Evolutionary conservation across 2,888 invertebrate genomes (phyloP), one percentile per base, ranked within the genome.

Genomic region (Cistogaster globosa): DNA sequence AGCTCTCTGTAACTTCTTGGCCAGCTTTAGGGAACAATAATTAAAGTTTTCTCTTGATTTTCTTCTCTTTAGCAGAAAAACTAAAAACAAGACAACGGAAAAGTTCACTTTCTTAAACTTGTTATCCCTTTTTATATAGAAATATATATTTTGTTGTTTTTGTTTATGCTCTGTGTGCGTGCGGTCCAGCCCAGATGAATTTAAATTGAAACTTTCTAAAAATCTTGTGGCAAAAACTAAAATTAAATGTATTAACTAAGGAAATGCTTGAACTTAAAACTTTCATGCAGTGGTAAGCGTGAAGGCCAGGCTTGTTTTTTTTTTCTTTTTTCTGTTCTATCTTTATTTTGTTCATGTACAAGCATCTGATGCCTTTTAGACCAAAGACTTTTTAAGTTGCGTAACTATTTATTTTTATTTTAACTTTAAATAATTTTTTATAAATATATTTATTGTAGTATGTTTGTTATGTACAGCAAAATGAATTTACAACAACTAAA

Each of bases 121-220:
- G 53, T 51, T 11, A 32, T 20, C 9, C 32, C n/a, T 8, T 18
- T 63, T 14, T 36, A 16, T n/a, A 2, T 4, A 4, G 1, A 26
- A 2, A 26, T 26, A 26, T 26, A 26, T 2, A 4, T 42, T 18
- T 2, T 57, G 0, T 45, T 36, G 7, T 6, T 42, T 18, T 0
- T 45, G 1, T 45, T 36, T 14, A 14, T 58, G 9, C 38, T 48
- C 63, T 68, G 45, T 16, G 18, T 20, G 18, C 4, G 63, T 77
- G 71, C 62, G 74, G 69, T 74, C 62, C 18, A 36, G 71, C 51
- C 57, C 60, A 85, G 74, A 58, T 85, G 65, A 78, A 75, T 82
- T 85, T 85, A 81, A 82, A 85, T 85, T 85, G 78, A 82, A 82
- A 82, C 71, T 85, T 85, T 68, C 1, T 11, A 55, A 53, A 80